Conservation (phyloP, 2,797 vertebrate genomes). For the Chrosomus eos region DNA sequence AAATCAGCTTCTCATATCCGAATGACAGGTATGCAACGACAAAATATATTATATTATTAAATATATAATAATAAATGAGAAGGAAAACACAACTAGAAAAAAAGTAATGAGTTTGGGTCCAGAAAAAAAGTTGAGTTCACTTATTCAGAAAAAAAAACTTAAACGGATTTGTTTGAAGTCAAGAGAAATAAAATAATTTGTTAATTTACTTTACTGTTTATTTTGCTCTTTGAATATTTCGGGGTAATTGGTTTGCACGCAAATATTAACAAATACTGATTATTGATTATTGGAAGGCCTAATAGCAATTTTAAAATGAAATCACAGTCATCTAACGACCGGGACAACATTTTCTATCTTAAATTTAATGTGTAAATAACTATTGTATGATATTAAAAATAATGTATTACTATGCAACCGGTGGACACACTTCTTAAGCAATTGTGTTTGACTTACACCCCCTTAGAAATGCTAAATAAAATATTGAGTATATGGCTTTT, state of each 20-base stretch:
- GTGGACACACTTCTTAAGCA: neutral
- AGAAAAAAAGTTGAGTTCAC: too few relatives aligned
- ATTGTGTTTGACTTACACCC: constrained; percentile 37
- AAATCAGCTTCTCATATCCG: neutral
- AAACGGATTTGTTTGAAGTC: neutral
- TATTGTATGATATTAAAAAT: neutral
- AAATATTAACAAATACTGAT: constrained; percentile 8
- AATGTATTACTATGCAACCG: neutral
- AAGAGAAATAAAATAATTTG: neutral
- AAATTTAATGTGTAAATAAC: too few relatives aligned
- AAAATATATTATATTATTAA: neutral
- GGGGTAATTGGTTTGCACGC: neutral
- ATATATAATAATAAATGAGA: neutral
- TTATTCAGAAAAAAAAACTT: neutral
- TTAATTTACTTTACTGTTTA: neutral
- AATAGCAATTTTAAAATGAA: neutral
- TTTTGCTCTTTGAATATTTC: neutral
- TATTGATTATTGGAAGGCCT: constrained; percentile 13
- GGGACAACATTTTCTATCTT: neutral
- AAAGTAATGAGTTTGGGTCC: neutral
- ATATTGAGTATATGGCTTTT: constrained; percentile 67
- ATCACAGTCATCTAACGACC: neutral
- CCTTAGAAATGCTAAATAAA: constrained; percentile 71
- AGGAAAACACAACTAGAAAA: neutral
- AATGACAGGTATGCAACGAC: neutral